Evolutionary conservation across 2,113 vertebrate species (phyloP), one percentile per base, ranked within the genome.

Genomic region (Pseudopipra pipra): DNA sequence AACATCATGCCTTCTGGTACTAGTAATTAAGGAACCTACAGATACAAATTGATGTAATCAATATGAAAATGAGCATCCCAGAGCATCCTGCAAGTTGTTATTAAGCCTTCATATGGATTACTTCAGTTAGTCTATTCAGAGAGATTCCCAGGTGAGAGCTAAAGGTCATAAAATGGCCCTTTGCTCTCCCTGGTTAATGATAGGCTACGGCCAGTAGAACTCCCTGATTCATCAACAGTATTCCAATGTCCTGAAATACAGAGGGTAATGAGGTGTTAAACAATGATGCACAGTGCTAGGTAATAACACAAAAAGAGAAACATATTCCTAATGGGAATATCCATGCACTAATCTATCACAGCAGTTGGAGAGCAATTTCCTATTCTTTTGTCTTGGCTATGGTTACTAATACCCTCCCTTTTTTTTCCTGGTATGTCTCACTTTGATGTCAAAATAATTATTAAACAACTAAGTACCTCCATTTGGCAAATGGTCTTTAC

Each of bases 171-270:
- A 94, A 90, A 71, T 33, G 62, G 62, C 43, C 76, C 73, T 95
- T 96, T 97, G 82, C 22, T 84, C 86, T 80, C 37, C 31, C 55
- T 89, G 59, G 79, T 92, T 92, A 92, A 92, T 94, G 51, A 87
- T 68, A 92, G 92, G 33, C 56, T 87, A 41, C 74, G 83, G 31
- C n/a, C 23, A 84, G 56, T 65, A 81, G 54, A 90, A 52, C 14
- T 56, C 51, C 61, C 49, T 35, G 28, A 28, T 72, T 94, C 55
- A 63, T 51, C 65, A 51, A 62, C 70, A 85, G 85, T 91, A 67
- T 54, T 82, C 14, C 22, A 12, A 1, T 77, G 55, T 70, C 39
- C 39, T 55, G 66, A 87, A 83, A 93, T 58, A 82, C 13, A 73
- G 47, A 85, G 33, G 9, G 43, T 79, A 84, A 59, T 44, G 43